Percentiles rank a stretch among this genome's conserved stretches.
These are phyloP conservation scores for Oxyscelio sp. DNA, from an alignment of 2,888 invertebrate species.

Conservation along the genomic window DNA sequence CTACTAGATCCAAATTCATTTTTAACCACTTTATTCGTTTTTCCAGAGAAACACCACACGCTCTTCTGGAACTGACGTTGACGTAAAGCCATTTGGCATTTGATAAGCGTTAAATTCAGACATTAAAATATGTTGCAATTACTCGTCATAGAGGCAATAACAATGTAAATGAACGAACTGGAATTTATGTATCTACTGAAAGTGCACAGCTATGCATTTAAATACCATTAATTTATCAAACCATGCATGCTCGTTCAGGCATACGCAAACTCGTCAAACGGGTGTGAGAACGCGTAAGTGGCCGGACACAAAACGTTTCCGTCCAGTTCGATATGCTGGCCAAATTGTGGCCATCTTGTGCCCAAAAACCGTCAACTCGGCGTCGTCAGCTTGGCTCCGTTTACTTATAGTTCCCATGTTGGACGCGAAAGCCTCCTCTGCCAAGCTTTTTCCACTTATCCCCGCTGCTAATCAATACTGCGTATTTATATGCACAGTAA, in stretches of 20 bases:
- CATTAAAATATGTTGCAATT: neutral
- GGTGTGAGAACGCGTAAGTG: neutral
- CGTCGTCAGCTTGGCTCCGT: neutral
- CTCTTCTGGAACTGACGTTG: no score
- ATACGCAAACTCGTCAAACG: conserved; percentile 3
- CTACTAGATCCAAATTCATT: no score
- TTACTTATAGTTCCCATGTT: neutral
- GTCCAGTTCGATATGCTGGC: neutral
- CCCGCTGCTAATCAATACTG: conserved; percentile 1
- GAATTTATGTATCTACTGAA: neutral
- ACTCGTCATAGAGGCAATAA: no score
- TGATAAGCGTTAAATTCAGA: neutral
- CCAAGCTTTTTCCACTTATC: conserved; percentile 9
- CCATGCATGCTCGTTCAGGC: neutral
- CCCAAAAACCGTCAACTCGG: conserved; percentile 8
- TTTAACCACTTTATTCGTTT: no score
- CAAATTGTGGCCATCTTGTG: no score
- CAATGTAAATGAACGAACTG: neutral
- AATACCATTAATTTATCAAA: neutral
- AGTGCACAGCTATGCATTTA: neutral
- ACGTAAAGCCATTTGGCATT: neutral
- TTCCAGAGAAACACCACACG: no score
- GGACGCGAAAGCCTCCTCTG: neutral
- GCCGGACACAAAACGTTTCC: neutral
- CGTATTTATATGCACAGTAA: neutral